A percentile compares a stretch with the other conserved stretches of the same genome.
Evolutionary conservation across 2,113 vertebrate species (phyloP).

Genomic region (Ophthalmolycus amberensis): DNA sequence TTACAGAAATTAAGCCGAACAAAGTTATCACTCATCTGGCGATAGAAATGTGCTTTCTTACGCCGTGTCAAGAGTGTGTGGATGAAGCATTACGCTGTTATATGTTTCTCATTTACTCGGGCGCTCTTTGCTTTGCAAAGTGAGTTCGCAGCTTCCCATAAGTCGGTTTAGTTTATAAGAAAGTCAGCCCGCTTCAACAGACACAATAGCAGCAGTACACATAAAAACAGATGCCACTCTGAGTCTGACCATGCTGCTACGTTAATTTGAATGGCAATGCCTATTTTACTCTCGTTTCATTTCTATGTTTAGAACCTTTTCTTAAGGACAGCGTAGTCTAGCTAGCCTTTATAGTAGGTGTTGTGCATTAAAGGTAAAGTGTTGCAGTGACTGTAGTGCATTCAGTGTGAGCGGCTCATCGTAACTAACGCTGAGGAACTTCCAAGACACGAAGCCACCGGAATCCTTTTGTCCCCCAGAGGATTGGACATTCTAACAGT

Average conservation of each 20-base stretch:
- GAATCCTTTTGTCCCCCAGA: conserved; percentile 69
- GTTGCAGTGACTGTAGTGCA: conserved; percentile 21
- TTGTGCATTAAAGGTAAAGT: conserved; percentile 24
- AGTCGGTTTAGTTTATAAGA: background rate
- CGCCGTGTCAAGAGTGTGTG: background rate
- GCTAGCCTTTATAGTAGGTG: background rate
- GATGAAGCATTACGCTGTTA: background rate
- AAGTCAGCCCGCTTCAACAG: background rate
- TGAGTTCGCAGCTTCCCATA: background rate
- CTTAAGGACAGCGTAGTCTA: background rate
- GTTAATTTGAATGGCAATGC: background rate
- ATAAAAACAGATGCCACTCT: background rate
- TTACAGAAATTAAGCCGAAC: background rate
- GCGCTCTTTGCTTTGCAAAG: background rate
- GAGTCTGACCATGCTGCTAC: background rate
- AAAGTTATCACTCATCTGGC: too few relatives aligned
- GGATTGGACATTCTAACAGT: conserved; percentile 67
- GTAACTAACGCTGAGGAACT: conserved; percentile 56
- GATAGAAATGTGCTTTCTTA: background rate
- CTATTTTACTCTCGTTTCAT: background rate
- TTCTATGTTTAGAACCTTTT: background rate
- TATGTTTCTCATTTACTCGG: background rate
- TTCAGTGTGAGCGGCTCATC: conserved; percentile 45
- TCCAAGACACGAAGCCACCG: conserved; percentile 59
- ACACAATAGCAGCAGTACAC: background rate